Percentiles rank a stretch among this genome's conserved stretches.
Evolutionary conservation across 2,888 invertebrate species (phyloP).

Genomic region (Diplolepis rosae): DNA sequence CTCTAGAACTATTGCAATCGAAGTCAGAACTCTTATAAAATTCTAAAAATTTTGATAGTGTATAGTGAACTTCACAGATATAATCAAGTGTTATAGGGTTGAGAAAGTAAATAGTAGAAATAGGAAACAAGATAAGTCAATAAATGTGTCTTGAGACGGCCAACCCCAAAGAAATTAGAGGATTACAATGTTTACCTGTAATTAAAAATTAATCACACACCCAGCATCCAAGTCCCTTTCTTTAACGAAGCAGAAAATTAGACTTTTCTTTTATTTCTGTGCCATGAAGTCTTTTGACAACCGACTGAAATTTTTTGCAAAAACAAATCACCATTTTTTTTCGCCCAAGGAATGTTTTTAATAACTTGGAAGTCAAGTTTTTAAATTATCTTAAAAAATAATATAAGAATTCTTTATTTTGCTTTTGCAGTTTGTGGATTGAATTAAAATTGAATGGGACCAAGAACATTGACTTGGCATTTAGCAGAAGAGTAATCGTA

Average conservation of each 20-base stretch:
- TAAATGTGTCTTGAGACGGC: constrained; percentile 1
- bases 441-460: neutral
- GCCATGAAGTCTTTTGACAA: constrained; percentile 2
- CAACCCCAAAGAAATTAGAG: constrained; percentile 9
- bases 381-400: neutral
- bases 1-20: no score
- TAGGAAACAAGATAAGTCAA: neutral
- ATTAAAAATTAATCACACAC: neutral
- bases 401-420: neutral
- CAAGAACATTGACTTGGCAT: constrained; percentile 44
- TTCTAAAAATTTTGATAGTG: no score
- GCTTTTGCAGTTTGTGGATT: neutral
- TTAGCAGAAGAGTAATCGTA: constrained; percentile 47
- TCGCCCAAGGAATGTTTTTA: neutral
- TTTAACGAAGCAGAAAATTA: constrained; percentile 16
- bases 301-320: constrained; percentile 25
- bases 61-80: no score
- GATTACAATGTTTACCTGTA: neutral
- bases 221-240: constrained; percentile 7
- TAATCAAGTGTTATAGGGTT: neutral
- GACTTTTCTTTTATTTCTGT: constrained; percentile 3
- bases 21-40: no score
- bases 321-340: neutral
- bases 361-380: neutral
- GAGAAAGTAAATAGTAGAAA: constrained; percentile 6